A percentile compares a stretch with the other conserved stretches of the same genome.
phyloP scores from a whole-genome alignment of 2,113 vertebrate species.

The Pampusana beccarii region DNA sequence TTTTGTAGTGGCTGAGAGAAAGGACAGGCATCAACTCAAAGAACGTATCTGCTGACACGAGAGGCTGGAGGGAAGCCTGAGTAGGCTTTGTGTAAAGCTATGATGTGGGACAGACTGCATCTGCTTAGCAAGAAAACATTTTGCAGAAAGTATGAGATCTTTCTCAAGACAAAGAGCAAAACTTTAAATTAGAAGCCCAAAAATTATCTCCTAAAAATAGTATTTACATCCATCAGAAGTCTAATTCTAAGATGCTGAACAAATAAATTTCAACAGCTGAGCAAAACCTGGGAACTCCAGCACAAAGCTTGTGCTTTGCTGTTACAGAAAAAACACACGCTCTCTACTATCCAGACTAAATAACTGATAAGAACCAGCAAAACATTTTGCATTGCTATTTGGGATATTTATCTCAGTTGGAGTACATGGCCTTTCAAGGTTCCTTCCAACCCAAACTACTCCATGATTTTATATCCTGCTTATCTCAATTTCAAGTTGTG shows the following conservation, averaged over 20 bases:
- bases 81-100: neutral
- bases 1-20: neutral
- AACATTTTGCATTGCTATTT: neutral
- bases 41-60: neutral
- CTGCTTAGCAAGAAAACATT: neutral
- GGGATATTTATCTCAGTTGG: neutral
- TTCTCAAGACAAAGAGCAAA: neutral
- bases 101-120: neutral
- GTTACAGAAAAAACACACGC: neutral
- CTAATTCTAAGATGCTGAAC: neutral
- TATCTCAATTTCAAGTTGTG: neutral
- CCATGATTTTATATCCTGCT: neutral
- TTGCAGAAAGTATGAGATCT: neutral
- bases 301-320: neutral
- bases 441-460: too few relatives aligned
- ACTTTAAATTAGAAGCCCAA: neutral
- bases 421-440: neutral
- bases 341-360: neutral
- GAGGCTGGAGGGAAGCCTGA: neutral
- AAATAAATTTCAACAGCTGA: neutral
- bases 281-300: neutral
- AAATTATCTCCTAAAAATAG: neutral
- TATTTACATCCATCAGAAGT: neutral
- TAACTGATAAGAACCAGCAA: neutral
- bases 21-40: neutral